Conservation (phyloP, 2,113 vertebrate species). For the Chelonoidis abingdonii region DNA sequence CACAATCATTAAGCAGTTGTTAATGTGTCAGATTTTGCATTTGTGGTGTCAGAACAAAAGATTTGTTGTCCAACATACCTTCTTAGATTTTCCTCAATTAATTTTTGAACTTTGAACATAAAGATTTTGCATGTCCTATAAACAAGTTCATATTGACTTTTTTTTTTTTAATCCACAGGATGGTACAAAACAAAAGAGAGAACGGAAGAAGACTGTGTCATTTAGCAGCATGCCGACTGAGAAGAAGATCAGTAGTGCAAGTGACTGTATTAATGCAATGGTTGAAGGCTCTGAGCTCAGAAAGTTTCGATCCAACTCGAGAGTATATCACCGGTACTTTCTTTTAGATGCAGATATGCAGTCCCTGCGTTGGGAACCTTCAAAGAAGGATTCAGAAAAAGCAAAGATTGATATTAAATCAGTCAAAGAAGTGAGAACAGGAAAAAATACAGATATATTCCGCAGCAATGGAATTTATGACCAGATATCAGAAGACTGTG, state of each 20-base stretch:
- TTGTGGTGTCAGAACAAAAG: background rate
- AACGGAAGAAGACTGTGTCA: slow-evolving; percentile 96
- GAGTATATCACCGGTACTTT: slow-evolving; percentile 94
- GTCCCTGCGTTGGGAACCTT: slow-evolving; percentile 95
- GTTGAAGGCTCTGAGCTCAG: slow-evolving; percentile 95
- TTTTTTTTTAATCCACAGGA: slow-evolving; percentile 78
- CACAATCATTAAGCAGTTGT: background rate
- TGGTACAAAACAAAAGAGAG: slow-evolving; percentile 92
- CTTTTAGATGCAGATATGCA: slow-evolving; percentile 97
- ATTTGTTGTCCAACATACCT: background rate
- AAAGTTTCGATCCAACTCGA: slow-evolving; percentile 95
- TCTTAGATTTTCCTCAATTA: background rate
- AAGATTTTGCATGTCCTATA: background rate
- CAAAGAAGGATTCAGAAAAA: slow-evolving; percentile 98
- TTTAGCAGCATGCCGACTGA: slow-evolving; percentile 99
- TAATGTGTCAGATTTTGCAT: background rate
- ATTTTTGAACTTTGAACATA: background rate
- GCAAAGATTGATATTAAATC: slow-evolving; percentile 97
- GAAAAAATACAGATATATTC: slow-evolving; percentile 98
- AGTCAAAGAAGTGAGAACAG: slow-evolving; percentile 96
- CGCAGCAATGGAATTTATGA: slow-evolving; percentile 96
- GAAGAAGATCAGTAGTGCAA: slow-evolving; percentile 97
- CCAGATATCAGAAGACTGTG: slow-evolving; percentile 98
- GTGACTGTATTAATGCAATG: slow-evolving; percentile 95
- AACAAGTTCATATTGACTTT: background rate